These are phyloP conservation scores for Menura novaehollandiae DNA, from an alignment of 2,113 vertebrate genomes.

Conservation along the genomic window DNA sequence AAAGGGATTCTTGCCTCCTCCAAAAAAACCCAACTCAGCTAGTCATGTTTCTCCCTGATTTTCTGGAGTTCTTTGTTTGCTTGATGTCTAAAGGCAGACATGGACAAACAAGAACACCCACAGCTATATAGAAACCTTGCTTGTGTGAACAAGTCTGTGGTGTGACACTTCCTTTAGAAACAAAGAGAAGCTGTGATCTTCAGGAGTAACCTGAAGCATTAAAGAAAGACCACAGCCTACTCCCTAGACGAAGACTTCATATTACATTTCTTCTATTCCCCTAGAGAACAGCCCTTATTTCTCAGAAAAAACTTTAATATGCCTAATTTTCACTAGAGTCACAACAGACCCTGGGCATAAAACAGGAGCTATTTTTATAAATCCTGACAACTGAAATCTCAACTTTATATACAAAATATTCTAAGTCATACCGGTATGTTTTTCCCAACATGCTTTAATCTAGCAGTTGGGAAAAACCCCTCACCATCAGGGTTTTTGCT, in stretches of 20 bases:
- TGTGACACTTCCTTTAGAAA: background rate
- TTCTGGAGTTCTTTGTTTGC: background rate
- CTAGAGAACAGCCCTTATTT: background rate
- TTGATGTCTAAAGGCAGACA: background rate
- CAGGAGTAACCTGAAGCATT: background rate
- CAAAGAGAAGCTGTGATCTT: background rate
- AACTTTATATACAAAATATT: background rate
- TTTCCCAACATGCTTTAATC: background rate
- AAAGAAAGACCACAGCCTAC: background rate
- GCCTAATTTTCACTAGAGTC: background rate
- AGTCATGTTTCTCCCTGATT: background rate
- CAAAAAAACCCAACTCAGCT: background rate
- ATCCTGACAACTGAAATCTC: background rate
- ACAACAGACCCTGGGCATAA: background rate
- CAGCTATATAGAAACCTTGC: background rate
- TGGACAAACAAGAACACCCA: background rate
- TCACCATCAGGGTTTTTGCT: background rate
- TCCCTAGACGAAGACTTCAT: background rate
- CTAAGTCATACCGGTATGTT: background rate
- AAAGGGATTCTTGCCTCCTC: background rate
- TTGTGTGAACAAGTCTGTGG: background rate
- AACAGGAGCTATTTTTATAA: background rate
- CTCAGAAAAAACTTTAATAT: background rate
- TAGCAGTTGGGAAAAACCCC: accelerated
- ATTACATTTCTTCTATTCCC: background rate